These are phyloP conservation scores for Drosophila truncata DNA, from an alignment of 1,140 invertebrate genomes.

Conservation along the genomic window DNA sequence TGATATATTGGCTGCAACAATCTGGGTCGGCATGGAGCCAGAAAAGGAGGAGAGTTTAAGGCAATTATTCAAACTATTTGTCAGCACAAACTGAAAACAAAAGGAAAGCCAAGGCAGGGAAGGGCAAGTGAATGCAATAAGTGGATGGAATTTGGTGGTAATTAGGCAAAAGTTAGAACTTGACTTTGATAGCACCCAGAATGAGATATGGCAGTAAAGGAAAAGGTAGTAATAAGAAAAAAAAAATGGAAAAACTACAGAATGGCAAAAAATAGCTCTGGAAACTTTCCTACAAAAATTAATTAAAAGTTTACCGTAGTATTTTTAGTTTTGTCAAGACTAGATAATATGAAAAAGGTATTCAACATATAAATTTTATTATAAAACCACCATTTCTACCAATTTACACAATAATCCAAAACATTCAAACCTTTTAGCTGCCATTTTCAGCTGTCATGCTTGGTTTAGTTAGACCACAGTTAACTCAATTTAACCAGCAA, in stretches of 20 bases:
- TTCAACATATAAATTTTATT: neutral
- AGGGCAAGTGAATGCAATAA: conserved; percentile 19
- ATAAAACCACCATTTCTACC: too few species aligned
- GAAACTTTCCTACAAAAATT: neutral
- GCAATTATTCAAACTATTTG: conserved; percentile 83
- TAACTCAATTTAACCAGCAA: conserved; percentile 8
- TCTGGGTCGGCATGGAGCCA: conserved; percentile 28
- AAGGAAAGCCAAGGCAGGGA: conserved; percentile 1
- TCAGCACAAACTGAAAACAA: conserved; percentile 38
- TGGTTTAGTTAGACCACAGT: neutral
- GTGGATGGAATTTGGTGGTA: conserved; percentile 42
- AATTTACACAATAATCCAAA: neutral
- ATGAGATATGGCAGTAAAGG: conserved; percentile 4
- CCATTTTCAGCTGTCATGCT: neutral
- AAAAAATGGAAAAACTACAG: too few species aligned
- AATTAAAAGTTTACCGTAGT: neutral
- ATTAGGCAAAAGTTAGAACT: conserved; percentile 65
- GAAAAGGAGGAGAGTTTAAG: conserved; percentile 20
- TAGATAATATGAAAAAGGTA: neutral
- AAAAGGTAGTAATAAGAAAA: neutral
- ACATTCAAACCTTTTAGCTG: too few species aligned
- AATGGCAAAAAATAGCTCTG: neutral
- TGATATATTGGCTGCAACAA: conserved; percentile 77
- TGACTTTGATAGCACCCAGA: conserved; percentile 20
- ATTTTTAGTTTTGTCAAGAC: neutral